A percentile compares a stretch with the other conserved stretches of the same genome.
Evolutionary conservation across 2,888 invertebrate species (phyloP).

Genomic region (Antheraea yamamai): DNA sequence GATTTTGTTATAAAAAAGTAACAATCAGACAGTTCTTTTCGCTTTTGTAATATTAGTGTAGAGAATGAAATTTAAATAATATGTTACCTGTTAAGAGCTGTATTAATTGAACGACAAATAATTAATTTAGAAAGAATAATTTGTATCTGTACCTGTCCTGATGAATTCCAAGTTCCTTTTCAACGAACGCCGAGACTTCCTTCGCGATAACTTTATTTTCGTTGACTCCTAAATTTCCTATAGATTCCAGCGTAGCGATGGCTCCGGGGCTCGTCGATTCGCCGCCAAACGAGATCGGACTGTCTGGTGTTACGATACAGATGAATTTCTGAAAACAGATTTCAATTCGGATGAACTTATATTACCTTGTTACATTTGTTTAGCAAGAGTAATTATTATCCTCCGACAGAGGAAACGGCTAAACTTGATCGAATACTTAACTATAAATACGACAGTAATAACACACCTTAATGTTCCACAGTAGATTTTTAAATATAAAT

Average conservation of each 20-base stretch:
- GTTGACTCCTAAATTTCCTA: conserved; percentile 47
- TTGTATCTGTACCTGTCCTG: conserved; percentile 44
- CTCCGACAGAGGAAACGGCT: no score
- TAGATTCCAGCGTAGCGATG: conserved; percentile 53
- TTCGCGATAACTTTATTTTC: conserved; percentile 52
- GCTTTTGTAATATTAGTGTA: no score
- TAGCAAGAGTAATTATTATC: no score
- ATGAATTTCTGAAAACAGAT: conserved; percentile 43
- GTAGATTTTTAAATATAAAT: neutral
- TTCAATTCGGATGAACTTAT: neutral
- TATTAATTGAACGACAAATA: no score
- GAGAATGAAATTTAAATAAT: no score
- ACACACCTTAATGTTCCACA: neutral
- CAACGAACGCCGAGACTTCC: conserved; percentile 51
- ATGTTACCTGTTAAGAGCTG: no score
- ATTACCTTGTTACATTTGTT: neutral
- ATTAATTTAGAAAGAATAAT: neutral
- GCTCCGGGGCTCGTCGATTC: conserved; percentile 38
- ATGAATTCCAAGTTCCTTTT: conserved; percentile 54
- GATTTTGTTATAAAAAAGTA: no score
- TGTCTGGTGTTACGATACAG: conserved; percentile 46
- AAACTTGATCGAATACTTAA: neutral
- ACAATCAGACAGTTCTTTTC: no score
- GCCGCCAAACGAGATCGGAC: conserved; percentile 38
- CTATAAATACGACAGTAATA: neutral